Percentiles rank a stretch among this genome's conserved stretches.
phyloP scores from a whole-genome alignment of 2,113 vertebrate species.

The Nanorana parkeri region DNA sequence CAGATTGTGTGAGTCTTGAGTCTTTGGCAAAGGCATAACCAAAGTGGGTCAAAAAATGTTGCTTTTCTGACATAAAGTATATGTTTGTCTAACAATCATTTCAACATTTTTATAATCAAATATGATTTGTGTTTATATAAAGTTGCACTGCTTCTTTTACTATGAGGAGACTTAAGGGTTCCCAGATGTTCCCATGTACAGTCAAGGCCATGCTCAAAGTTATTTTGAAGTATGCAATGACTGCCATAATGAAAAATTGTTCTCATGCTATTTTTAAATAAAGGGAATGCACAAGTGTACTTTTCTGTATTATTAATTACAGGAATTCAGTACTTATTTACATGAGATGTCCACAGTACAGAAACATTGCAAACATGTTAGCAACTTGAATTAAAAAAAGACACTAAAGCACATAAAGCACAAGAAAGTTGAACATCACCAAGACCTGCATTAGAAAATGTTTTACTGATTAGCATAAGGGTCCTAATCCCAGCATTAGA shows the following conservation, averaged over 20 bases:
- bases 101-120: no score
- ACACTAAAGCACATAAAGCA: background rate
- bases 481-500: background rate
- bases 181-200: background rate
- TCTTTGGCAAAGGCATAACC: no score
- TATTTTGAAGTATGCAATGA: background rate
- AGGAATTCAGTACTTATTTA: conserved; percentile 23
- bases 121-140: background rate
- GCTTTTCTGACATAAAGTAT: no score
- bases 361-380: background rate
- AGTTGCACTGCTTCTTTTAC: background rate
- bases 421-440: background rate
- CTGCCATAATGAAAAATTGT: conserved; percentile 9
- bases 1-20: no score
- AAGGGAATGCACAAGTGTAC: background rate
- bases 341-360: background rate
- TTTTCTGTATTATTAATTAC: conserved; percentile 1
- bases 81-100: no score
- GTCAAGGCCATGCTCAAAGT: background rate
- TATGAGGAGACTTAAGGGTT: background rate
- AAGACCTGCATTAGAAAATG: background rate
- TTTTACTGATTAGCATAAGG: conserved; percentile 1
- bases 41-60: no score
- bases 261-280: conserved; percentile 17
- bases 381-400: background rate